phyloP scores from a whole-genome alignment of 2,797 vertebrate species.

The Myotis planiceps region DNA sequence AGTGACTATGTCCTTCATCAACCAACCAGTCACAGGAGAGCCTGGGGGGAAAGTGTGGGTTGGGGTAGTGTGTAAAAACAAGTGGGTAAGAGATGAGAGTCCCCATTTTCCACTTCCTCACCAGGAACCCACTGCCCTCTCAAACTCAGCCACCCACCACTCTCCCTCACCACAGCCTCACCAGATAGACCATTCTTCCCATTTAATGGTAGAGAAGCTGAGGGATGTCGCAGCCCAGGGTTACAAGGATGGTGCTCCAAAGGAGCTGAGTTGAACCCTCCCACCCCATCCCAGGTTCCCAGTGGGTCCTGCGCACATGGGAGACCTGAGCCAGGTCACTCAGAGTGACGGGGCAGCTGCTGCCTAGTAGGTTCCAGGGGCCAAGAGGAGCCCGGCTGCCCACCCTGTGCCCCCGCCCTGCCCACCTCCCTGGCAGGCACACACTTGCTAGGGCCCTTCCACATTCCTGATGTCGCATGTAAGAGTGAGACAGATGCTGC shows the following conservation, averaged over 20 bases:
- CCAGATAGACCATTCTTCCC: neutral
- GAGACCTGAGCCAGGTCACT: constrained; percentile 10
- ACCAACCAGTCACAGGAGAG: neutral
- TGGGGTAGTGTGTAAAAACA: neutral
- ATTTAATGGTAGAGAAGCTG: neutral
- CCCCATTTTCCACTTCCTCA: neutral
- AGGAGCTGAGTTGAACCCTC: neutral
- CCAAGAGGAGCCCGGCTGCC: neutral
- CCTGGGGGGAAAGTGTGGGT: neutral
- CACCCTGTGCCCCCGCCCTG: neutral
- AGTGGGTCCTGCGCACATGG: neutral
- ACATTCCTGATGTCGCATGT: constrained; percentile 88
- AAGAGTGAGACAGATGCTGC: constrained; percentile 88
- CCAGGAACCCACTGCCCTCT: neutral
- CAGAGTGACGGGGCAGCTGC: constrained; percentile 68
- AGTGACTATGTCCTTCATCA: neutral
- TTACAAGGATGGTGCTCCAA: neutral
- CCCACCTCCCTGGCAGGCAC: constrained; percentile 57
- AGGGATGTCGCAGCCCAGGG: neutral
- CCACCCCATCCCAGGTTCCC: neutral
- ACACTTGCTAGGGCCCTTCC: constrained; percentile 61
- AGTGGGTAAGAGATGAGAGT: neutral
- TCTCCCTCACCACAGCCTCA: neutral
- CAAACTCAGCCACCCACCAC: neutral
- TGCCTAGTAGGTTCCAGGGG: neutral